A percentile compares a stretch with the other conserved stretches of the same genome.
These are phyloP conservation scores for Syrista parreyssii DNA, from an alignment of 2,888 invertebrate genomes.

Conservation along the genomic window DNA sequence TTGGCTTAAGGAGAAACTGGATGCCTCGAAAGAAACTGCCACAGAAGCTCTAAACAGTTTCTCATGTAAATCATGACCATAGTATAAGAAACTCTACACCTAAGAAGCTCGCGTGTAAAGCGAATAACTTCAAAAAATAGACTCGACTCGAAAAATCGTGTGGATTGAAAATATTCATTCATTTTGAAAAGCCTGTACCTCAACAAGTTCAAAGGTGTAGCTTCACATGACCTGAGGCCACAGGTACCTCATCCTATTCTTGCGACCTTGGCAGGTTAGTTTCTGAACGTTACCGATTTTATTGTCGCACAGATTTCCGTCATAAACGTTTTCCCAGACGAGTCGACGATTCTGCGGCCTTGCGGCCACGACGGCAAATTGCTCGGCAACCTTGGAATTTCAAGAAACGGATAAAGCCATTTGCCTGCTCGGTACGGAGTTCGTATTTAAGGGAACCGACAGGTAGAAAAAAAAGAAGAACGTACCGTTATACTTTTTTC, in stretches of 20 bases:
- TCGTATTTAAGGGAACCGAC: conserved; percentile 28
- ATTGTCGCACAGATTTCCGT: neutral
- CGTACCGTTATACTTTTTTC: conserved; percentile 30
- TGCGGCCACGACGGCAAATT: neutral
- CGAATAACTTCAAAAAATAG: no score
- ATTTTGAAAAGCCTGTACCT: neutral
- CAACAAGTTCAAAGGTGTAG: neutral
- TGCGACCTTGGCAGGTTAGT: neutral
- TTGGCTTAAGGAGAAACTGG: neutral
- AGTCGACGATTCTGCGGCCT: neutral
- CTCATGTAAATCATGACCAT: neutral
- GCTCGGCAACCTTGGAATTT: conserved; percentile 18
- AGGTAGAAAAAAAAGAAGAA: conserved; percentile 29
- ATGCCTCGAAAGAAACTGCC: neutral
- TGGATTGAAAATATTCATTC: neutral
- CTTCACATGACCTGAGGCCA: neutral
- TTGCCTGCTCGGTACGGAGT: conserved; percentile 12
- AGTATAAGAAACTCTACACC: neutral
- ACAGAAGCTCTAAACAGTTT: neutral
- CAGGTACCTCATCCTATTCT: neutral
- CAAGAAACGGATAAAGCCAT: conserved; percentile 21
- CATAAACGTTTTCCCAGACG: conserved; percentile 2
- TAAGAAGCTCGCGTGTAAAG: neutral
- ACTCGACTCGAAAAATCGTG: neutral
- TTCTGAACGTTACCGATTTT: neutral